Conservation (phyloP, 2,797 vertebrate species). For the Lepilemur ruficaudatus region DNA sequence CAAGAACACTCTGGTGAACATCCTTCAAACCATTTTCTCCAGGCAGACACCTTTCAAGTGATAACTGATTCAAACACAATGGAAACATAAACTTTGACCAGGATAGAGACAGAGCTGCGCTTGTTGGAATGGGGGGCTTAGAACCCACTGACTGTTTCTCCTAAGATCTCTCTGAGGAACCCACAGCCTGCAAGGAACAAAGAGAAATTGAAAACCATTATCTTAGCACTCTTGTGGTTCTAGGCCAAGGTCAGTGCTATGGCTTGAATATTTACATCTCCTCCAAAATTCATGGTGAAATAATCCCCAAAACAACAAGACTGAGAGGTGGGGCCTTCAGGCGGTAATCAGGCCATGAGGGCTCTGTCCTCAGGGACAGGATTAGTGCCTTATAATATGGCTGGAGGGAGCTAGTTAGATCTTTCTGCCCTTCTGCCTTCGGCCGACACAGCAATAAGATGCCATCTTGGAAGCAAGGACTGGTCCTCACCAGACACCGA, state of each 20-base stretch:
- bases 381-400: neutral
- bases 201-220: neutral
- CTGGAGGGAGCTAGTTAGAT: neutral
- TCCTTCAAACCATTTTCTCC: neutral
- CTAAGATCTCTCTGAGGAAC: neutral
- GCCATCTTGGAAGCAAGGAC: neutral
- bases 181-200: neutral
- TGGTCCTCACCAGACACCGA: neutral
- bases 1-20: neutral
- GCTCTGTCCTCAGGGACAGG: neutral
- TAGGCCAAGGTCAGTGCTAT: neutral
- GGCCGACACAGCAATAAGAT: neutral
- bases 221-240: neutral
- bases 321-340: neutral
- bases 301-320: neutral
- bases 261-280: neutral
- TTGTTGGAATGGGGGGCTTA: neutral
- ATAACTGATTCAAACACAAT: neutral
- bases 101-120: neutral
- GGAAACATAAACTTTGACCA: neutral
- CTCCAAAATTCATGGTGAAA: neutral
- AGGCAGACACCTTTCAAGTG: neutral
- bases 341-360: neutral
- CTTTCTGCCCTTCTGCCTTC: neutral
- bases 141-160: neutral